These are phyloP conservation scores for Amphiura filiformis DNA, from an alignment of 35 echinoderm and acorn worm genomes.

Conservation along the genomic window DNA sequence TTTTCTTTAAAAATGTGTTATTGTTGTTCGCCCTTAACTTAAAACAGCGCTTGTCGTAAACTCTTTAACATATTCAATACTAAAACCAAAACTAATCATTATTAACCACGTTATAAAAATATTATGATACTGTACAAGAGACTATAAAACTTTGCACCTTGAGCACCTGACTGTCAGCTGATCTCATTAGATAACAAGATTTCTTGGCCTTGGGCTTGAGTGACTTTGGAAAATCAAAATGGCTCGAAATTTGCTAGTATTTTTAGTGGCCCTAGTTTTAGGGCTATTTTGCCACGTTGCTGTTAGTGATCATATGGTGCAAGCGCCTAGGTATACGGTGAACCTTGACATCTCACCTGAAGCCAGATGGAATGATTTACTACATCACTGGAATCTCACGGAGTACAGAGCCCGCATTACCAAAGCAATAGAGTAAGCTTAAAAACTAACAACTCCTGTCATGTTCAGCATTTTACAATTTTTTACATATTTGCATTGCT, in stretches of 20 bases:
- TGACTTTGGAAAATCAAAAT: not conserved
- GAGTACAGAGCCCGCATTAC: not conserved
- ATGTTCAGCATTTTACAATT: not conserved
- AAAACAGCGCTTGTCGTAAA: too few relatives aligned
- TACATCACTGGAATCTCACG: slow-evolving; percentile 54
- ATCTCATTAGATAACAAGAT: not conserved
- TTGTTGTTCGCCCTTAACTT: too few relatives aligned
- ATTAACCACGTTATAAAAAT: too few relatives aligned
- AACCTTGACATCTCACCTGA: slow-evolving; percentile 72
- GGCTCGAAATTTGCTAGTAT: not conserved
- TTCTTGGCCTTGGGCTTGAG: not conserved
- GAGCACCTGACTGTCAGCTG: not conserved
- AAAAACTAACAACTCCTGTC: not conserved
- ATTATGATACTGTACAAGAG: not conserved
- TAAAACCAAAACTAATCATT: too few relatives aligned
- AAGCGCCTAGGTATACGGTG: slow-evolving; percentile 49
- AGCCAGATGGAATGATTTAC: slow-evolving; percentile 64
- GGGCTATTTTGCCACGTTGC: not conserved
- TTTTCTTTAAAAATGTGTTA: too few relatives aligned
- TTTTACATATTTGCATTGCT: too few relatives aligned
- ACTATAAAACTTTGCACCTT: not conserved
- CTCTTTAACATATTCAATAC: too few relatives aligned
- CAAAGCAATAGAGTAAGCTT: slow-evolving; percentile 40
- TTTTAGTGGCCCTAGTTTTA: not conserved
- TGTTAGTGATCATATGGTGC: not conserved